Conservation (phyloP, 2,113 vertebrate genomes). For the Copsychus sechellarum region DNA sequence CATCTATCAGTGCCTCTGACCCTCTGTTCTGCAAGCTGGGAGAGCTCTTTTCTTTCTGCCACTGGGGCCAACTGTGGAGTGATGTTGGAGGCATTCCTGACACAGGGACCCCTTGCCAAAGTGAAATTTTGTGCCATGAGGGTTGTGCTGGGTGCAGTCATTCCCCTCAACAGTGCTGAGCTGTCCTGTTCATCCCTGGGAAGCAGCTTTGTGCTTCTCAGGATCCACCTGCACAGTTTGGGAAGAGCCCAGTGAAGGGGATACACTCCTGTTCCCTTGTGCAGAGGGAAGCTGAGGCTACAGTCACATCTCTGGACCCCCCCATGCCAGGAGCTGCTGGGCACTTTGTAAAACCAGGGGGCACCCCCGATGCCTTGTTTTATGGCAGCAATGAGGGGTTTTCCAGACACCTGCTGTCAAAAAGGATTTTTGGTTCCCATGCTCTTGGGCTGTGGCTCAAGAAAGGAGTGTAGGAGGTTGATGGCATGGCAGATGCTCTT, state of each 20-base stretch:
- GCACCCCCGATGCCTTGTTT: background rate
- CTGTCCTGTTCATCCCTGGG: accelerated
- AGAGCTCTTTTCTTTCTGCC: slow-evolving; percentile 5
- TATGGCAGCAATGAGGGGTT: background rate
- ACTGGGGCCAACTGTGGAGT: background rate
- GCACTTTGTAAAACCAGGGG: accelerated
- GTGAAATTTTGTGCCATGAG: accelerated
- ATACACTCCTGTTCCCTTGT: too few relatives aligned
- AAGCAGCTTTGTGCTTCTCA: background rate
- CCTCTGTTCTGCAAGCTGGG: slow-evolving; percentile 13
- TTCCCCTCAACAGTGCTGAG: background rate
- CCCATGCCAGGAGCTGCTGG: background rate
- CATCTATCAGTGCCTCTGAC: slow-evolving; percentile 38
- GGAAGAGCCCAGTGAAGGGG: background rate
- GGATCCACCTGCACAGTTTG: accelerated
- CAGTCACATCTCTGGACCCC: background rate
- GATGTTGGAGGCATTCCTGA: accelerated
- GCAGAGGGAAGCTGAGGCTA: background rate
- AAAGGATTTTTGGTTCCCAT: background rate
- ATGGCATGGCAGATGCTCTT: accelerated
- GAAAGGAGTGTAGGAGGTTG: background rate
- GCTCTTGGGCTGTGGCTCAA: background rate
- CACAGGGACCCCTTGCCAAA: background rate
- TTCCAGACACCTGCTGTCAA: background rate
- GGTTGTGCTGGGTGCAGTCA: background rate